Conservation (phyloP, 1,140 invertebrate genomes). For the Leptinotarsa undecemlineata region DNA sequence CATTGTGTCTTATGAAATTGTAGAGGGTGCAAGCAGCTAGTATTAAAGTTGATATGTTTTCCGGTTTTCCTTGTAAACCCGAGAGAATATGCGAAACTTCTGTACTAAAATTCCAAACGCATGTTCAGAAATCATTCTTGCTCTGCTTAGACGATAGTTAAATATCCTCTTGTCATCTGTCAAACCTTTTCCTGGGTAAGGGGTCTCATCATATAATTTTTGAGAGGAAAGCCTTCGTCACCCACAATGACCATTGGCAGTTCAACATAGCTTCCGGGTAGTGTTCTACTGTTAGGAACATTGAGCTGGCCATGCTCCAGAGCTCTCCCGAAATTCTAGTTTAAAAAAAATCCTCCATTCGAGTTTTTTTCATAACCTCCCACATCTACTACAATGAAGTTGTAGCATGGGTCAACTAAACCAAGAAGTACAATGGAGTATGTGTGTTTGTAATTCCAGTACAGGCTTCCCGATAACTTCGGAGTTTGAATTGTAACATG, state of each 20-base stretch:
- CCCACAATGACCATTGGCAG: slow-evolving; percentile 48
- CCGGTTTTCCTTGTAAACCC: slow-evolving; percentile 15
- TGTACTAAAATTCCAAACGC: slow-evolving; percentile 54
- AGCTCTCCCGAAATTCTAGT: slow-evolving; percentile 33
- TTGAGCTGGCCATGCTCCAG: slow-evolving; percentile 26
- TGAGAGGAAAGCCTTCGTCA: slow-evolving; percentile 57
- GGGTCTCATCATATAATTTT: slow-evolving; percentile 54
- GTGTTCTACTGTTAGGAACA: slow-evolving; percentile 19
- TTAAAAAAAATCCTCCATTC: slow-evolving; percentile 50
- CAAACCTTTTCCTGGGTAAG: slow-evolving; percentile 48
- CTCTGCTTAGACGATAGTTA: slow-evolving; percentile 12
- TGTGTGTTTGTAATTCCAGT: slow-evolving; percentile 55
- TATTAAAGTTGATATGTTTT: slow-evolving; percentile 44
- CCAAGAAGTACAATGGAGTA: slow-evolving; percentile 56
- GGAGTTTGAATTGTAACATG: slow-evolving; percentile 49
- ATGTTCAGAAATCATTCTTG: slow-evolving; percentile 53
- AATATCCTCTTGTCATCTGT: slow-evolving; percentile 44
- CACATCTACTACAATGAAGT: slow-evolving; percentile 55
- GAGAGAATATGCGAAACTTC: slow-evolving; percentile 44
- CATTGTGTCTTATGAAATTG: slow-evolving; percentile 20
- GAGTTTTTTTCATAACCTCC: slow-evolving; percentile 54
- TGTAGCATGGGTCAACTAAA: slow-evolving; percentile 53
- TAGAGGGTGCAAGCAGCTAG: slow-evolving; percentile 35
- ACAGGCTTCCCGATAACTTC: slow-evolving; percentile 42
- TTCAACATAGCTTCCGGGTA: slow-evolving; percentile 2